Percentiles rank a stretch among this genome's conserved stretches.
Conservation (phyloP, 2,888 invertebrate species). For the Phalangium opilio region DNA sequence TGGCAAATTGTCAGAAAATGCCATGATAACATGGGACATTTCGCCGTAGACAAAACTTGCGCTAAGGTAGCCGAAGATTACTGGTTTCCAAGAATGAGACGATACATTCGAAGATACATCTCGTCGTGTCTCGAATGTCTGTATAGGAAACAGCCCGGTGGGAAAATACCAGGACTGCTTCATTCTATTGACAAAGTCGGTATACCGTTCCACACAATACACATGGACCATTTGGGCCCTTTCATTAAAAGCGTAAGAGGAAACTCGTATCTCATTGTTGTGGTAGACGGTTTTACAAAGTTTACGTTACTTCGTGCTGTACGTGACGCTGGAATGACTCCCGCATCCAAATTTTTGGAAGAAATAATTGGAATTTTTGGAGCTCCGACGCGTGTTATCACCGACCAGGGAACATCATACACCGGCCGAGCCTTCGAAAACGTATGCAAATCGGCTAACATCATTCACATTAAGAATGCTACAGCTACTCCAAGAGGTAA, state of each 20-base stretch:
- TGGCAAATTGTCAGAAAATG: not conserved
- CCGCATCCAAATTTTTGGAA: not conserved
- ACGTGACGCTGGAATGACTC: not conserved
- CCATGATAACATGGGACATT: constrained; percentile 1
- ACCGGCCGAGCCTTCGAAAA: not conserved
- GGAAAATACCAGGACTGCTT: not conserved
- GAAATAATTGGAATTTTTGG: too few relatives aligned
- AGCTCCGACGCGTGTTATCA: not conserved
- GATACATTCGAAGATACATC: not conserved
- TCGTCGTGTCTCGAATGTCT: too few relatives aligned
- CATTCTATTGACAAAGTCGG: not conserved
- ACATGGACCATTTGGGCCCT: constrained; percentile 2
- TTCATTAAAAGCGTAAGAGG: not conserved
- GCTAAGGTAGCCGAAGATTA: not conserved
- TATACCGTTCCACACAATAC: not conserved
- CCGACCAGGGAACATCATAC: constrained; percentile 2
- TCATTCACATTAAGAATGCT: not conserved
- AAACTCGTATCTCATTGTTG: not conserved
- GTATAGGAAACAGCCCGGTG: not conserved
- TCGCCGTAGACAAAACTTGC: not conserved
- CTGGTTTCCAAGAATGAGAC: constrained; percentile 1
- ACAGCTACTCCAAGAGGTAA: not conserved
- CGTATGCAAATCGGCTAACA: not conserved
- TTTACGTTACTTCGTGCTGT: not conserved
- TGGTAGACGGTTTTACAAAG: constrained; percentile 2